These are phyloP conservation scores for Erithacus rubecula DNA, from an alignment of 2,797 vertebrate genomes.

Conservation along the genomic window DNA sequence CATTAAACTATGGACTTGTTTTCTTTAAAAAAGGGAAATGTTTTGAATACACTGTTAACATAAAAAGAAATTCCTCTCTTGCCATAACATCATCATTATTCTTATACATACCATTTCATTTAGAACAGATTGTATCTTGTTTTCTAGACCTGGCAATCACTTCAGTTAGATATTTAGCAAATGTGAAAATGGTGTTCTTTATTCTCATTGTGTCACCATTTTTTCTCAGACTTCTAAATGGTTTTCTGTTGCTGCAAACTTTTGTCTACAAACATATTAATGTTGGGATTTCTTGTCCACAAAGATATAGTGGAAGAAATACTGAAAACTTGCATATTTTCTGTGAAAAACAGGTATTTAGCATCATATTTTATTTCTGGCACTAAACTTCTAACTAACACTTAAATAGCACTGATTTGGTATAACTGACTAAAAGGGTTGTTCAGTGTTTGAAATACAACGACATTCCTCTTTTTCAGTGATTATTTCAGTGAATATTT, in stretches of 20 bases:
- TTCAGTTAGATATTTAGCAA: neutral
- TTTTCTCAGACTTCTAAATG: neutral
- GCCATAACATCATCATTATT: neutral
- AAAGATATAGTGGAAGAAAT: neutral
- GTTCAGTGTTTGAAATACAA: neutral
- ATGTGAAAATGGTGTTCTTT: neutral
- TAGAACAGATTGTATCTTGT: constrained; percentile 24
- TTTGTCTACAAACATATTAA: neutral
- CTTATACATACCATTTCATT: neutral
- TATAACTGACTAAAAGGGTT: neutral
- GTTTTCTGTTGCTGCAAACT: neutral
- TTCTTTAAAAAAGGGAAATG: constrained; percentile 9
- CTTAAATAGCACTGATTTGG: neutral
- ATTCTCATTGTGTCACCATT: neutral
- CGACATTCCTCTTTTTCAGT: neutral
- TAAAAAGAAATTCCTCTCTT: constrained; percentile 10
- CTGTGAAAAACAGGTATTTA: neutral
- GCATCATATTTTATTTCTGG: neutral
- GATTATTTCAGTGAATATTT: neutral
- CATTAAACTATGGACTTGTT: neutral
- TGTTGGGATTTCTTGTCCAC: neutral
- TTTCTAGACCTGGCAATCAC: neutral
- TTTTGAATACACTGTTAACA: constrained; percentile 2
- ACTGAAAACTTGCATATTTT: neutral
- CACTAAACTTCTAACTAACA: neutral